Evolutionary conservation across 2,888 invertebrate genomes (phyloP).

Genomic region (Cheiracanthium punctorium): DNA sequence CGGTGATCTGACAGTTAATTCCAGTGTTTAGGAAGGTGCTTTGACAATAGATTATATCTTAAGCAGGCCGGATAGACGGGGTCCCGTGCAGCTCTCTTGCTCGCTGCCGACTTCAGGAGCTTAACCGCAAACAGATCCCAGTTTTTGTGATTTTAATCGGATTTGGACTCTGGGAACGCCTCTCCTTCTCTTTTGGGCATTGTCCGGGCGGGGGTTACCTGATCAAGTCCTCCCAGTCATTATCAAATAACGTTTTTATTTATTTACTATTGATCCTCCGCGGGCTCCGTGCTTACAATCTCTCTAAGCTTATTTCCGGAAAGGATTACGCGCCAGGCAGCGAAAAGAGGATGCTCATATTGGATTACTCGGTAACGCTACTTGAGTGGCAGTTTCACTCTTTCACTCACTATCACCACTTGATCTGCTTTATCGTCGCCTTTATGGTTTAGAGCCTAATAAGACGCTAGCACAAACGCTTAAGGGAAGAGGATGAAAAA

Average conservation of each 20-base stretch:
- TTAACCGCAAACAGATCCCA: conserved; percentile 70
- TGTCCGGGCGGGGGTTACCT: conserved; percentile 66
- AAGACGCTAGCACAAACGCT: conserved; percentile 14
- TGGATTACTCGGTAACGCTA: conserved; percentile 68
- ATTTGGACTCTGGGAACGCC: conserved; percentile 63
- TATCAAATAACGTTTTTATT: conserved; percentile 71
- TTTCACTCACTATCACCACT: conserved; percentile 63
- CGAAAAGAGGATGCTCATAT: conserved; percentile 66
- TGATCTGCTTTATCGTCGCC: conserved; percentile 63
- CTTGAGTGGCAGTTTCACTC: conserved; percentile 64
- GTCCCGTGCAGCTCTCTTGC: conserved; percentile 40
- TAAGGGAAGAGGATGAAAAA: background rate
- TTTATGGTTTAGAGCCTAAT: conserved; percentile 58
- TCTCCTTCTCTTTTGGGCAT: conserved; percentile 62
- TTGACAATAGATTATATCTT: conserved; percentile 70
- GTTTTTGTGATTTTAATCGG: conserved; percentile 71
- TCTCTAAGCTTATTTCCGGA: conserved; percentile 70
- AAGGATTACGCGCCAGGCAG: conserved; percentile 59
- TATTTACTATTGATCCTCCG: conserved; percentile 69
- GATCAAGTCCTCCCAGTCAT: conserved; percentile 69
- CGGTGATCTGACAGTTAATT: conserved; percentile 70
- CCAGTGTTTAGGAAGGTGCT: conserved; percentile 70
- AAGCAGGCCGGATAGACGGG: conserved; percentile 66
- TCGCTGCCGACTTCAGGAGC: conserved; percentile 45
- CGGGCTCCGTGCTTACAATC: conserved; percentile 55